Conservation (phyloP, 1,140 invertebrate genomes). For the Sinella curviseta region DNA sequence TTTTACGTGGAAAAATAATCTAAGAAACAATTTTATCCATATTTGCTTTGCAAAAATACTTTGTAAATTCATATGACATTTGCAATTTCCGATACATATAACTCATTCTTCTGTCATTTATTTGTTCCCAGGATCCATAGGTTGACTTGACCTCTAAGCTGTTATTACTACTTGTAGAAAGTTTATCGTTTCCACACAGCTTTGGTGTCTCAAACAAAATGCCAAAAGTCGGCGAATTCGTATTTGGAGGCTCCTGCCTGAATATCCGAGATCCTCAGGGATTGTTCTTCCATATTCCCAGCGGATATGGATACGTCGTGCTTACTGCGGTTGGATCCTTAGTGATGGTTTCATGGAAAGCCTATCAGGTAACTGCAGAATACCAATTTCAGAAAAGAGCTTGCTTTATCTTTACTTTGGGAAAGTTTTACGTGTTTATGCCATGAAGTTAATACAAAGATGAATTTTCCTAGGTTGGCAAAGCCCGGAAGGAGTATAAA, state of each 20-base stretch:
- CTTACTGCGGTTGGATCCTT: conserved; percentile 53
- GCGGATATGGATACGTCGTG: conserved; percentile 54
- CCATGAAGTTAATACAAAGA: background rate
- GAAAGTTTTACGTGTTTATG: background rate
- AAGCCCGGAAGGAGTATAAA: conserved; percentile 51
- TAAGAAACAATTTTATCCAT: no score
- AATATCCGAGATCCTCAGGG: background rate
- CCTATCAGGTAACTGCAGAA: conserved; percentile 48
- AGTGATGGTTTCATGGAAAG: conserved; percentile 54
- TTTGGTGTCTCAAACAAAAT: background rate
- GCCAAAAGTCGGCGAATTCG: conserved; percentile 20
- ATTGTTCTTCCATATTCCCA: conserved; percentile 47
- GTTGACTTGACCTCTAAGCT: no score
- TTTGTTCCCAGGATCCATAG: no score
- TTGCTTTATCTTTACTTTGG: background rate
- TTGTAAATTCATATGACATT: no score
- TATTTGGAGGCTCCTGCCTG: conserved; percentile 41
- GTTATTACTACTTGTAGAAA: no score
- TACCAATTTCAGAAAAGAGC: background rate
- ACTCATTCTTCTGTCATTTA: no score
- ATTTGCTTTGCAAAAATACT: no score
- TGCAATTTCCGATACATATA: no score
- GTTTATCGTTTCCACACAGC: no score
- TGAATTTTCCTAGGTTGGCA: conserved; percentile 53
- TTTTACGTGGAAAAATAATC: no score